phyloP scores from a whole-genome alignment of 2,113 vertebrate genomes.

The Mastomys coucha region DNA sequence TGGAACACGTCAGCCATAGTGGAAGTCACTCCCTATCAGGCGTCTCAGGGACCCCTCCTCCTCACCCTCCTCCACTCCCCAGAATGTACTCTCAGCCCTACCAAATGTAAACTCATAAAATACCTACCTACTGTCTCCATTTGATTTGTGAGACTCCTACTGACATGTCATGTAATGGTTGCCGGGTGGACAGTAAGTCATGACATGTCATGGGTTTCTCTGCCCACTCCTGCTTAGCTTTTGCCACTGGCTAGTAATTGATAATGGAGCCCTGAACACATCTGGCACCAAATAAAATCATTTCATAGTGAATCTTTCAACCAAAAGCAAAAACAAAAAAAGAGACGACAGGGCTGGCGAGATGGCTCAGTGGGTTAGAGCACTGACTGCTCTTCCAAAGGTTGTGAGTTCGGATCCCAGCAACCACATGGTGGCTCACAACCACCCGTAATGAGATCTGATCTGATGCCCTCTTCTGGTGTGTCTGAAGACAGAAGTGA shows the following conservation, averaged over 20 bases:
- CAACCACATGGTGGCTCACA: no score
- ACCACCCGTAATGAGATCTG: no score
- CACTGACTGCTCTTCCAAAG: no score
- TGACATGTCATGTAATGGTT: background rate
- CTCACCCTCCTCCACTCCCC: fast-evolving
- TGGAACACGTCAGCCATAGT: background rate
- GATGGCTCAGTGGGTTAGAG: no score
- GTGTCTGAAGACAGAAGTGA: no score
- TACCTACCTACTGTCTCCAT: background rate
- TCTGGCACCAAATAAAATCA: background rate
- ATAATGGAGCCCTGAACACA: background rate
- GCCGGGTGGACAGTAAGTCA: background rate
- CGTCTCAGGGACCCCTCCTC: background rate
- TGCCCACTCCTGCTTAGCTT: background rate
- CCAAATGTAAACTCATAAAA: background rate
- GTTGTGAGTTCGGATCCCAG: no score
- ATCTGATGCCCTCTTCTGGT: no score
- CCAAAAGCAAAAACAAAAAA: background rate
- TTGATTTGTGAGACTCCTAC: background rate
- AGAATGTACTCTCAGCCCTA: background rate
- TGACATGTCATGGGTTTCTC: background rate
- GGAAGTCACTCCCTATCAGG: background rate
- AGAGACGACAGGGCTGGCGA: no score
- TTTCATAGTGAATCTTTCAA: background rate
- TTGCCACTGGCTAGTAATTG: background rate